These are phyloP conservation scores for Thunnus albacares DNA, from an alignment of 2,797 vertebrate species.

Conservation along the genomic window DNA sequence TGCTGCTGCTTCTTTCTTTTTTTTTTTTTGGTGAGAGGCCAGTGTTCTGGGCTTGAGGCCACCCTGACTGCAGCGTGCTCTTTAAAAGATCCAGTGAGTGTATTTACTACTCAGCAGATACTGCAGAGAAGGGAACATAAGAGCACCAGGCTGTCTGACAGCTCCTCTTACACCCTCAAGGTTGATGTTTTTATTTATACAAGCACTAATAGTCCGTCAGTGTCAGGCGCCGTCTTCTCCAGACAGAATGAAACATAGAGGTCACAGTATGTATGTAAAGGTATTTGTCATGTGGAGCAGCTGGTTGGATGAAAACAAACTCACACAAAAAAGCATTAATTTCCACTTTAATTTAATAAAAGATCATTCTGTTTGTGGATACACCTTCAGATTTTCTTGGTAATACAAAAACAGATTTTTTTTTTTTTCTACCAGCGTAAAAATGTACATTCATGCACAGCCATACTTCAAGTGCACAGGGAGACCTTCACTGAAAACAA, in stretches of 20 bases:
- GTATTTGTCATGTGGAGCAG: neutral
- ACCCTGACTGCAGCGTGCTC: conserved; percentile 19
- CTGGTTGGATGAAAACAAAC: neutral
- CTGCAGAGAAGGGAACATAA: conserved; percentile 4
- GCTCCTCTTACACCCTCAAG: conserved; percentile 6
- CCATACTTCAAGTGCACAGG: conserved; percentile 16
- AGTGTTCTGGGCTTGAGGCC: conserved; percentile 21
- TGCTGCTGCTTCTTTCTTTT: neutral
- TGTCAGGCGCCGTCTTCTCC: neutral
- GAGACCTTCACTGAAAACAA: conserved; percentile 44
- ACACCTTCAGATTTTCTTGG: conserved; percentile 12
- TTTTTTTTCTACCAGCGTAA: conserved; percentile 14
- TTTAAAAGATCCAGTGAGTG: conserved; percentile 33
- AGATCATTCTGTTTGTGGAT: neutral
- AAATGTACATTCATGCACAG: conserved; percentile 61
- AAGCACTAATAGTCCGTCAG: neutral
- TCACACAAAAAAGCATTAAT: neutral
- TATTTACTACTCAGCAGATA: conserved; percentile 22
- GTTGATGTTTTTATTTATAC: conserved; percentile 5
- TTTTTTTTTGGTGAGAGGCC: conserved; percentile 3
- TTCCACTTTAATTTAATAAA: conserved; percentile 56
- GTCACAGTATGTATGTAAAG: neutral
- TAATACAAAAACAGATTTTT: conserved; percentile 52
- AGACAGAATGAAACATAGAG: neutral
- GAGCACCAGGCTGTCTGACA: conserved; percentile 15